Percentiles rank a stretch among this genome's conserved stretches.
Evolutionary conservation across 2,888 invertebrate species (phyloP).

Genomic region (Leptopterna dolabrata): DNA sequence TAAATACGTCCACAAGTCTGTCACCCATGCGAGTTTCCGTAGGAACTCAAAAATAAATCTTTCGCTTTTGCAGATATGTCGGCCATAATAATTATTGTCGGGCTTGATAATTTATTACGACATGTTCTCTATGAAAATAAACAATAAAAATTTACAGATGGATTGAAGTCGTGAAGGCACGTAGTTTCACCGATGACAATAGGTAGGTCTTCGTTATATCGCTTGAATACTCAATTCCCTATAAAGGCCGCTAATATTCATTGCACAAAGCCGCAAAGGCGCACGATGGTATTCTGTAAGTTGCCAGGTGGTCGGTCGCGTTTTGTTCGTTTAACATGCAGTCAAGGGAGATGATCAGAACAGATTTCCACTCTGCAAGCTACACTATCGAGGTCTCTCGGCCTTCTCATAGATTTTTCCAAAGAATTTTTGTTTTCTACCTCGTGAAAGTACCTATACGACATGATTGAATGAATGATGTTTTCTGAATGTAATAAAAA

Average conservation of each 20-base stretch:
- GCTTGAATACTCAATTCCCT: not conserved
- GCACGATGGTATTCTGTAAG: not conserved
- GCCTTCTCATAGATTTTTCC: too few relatives aligned
- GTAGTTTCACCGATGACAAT: not conserved
- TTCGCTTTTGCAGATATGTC: too few relatives aligned
- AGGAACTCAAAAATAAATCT: too few relatives aligned
- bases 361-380: not conserved
- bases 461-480: too few relatives aligned
- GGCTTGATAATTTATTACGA: too few relatives aligned
- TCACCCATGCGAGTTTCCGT: too few relatives aligned
- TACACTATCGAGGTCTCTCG: too few relatives aligned
- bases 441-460: too few relatives aligned
- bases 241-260: not conserved
- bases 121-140: not conserved
- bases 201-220: not conserved
- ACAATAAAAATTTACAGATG: not conserved
- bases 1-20: too few relatives aligned
- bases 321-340: not conserved
- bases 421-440: too few relatives aligned
- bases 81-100: too few relatives aligned
- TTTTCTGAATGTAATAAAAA: too few relatives aligned
- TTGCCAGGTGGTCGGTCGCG: not conserved
- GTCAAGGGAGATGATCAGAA: not conserved
- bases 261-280: not conserved
- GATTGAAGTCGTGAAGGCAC: not conserved